phyloP scores from a whole-genome alignment of 2,113 vertebrate genomes.

The Poecile atricapillus region DNA sequence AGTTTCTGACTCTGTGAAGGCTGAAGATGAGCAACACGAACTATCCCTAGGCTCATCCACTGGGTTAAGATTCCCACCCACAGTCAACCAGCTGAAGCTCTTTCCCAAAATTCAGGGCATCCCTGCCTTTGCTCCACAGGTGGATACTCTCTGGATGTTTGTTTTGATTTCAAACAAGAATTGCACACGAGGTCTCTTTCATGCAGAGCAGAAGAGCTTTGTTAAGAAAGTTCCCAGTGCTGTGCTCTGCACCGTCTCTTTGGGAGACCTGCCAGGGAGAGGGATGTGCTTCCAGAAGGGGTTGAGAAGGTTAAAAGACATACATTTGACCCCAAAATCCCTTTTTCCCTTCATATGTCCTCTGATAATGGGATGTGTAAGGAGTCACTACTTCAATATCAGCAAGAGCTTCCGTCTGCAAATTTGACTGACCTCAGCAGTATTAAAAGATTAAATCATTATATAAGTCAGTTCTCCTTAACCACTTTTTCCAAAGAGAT shows the following conservation, averaged over 20 bases:
- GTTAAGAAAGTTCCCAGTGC: background rate
- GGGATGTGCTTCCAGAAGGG: background rate
- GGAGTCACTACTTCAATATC: background rate
- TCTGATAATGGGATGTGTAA: background rate
- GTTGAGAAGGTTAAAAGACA: background rate
- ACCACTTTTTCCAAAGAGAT: background rate
- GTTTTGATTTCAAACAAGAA: background rate
- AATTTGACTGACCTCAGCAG: conserved; percentile 4
- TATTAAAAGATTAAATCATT: conserved; percentile 43
- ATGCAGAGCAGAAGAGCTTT: background rate
- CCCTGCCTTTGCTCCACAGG: background rate
- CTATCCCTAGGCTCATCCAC: background rate
- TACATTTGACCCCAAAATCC: background rate
- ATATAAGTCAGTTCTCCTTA: conserved; percentile 27
- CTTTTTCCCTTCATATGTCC: background rate
- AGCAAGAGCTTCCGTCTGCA: background rate
- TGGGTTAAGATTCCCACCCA: background rate
- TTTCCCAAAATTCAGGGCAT: background rate
- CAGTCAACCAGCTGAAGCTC: background rate
- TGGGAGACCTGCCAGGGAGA: background rate
- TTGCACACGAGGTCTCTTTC: background rate
- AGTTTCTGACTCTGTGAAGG: background rate
- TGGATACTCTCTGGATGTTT: background rate
- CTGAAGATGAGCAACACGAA: background rate
- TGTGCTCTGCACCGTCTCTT: background rate